phyloP scores from a whole-genome alignment of 2,113 vertebrate genomes.

The Phoenicopterus ruber region DNA sequence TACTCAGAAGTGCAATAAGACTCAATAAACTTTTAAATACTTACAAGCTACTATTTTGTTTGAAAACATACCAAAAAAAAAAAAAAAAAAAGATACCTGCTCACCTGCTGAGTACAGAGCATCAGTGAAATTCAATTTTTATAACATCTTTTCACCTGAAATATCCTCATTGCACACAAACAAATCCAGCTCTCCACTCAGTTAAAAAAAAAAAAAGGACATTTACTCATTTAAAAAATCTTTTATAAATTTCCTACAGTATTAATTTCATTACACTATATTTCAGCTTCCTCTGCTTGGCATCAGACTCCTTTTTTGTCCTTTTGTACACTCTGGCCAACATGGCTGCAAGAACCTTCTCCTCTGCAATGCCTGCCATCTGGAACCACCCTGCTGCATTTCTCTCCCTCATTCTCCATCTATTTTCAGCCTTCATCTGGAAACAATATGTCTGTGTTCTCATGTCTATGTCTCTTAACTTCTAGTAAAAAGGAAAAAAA shows the following conservation, averaged over 20 bases:
- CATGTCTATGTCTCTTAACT: slow-evolving; percentile 41
- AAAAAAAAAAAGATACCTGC: not conserved
- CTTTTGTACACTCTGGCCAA: slow-evolving; percentile 10
- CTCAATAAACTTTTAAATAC: slow-evolving; percentile 78
- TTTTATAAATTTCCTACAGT: not conserved
- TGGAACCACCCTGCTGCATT: slow-evolving; percentile 48
- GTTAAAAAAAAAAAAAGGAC: not conserved
- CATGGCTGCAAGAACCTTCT: slow-evolving; percentile 42
- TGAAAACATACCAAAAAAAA: slow-evolving; percentile 40
- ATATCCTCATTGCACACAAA: not conserved
- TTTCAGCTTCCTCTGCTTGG: not conserved
- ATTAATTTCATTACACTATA: not conserved
- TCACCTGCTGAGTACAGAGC: not conserved
- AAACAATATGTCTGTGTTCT: slow-evolving; percentile 58
- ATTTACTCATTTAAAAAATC: not conserved
- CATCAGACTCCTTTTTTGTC: not conserved
- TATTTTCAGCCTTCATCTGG: slow-evolving; percentile 63
- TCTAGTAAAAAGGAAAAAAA: slow-evolving; percentile 48
- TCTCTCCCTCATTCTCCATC: slow-evolving; percentile 36
- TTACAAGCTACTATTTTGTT: slow-evolving; percentile 68
- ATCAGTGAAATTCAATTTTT: not conserved
- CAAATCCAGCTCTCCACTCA: not conserved
- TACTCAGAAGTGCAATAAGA: slow-evolving; percentile 75
- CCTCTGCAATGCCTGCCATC: slow-evolving; percentile 46
- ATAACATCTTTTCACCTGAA: not conserved